Base-by-base conservation (phyloP, 2,797 vertebrate genomes). In the Galagoides demidoff region DNA sequence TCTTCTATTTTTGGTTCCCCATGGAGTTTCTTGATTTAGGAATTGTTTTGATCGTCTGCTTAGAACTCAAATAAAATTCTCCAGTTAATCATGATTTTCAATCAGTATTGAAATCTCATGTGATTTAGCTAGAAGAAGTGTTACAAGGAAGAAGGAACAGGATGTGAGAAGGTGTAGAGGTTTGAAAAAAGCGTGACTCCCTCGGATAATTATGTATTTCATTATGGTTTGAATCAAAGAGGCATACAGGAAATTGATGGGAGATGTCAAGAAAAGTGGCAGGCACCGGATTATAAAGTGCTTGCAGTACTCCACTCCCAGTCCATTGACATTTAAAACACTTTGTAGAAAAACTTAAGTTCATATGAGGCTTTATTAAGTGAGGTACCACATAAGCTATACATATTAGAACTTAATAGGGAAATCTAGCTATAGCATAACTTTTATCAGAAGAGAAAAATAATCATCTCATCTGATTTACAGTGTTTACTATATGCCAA, bases 41-140 rank as follows among this genome's bases (percentile, higher is more conserved):
- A 34, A 55, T 91, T 71, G 7, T 89, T 94, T 73, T 81, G 23
- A 39, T 39, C 76, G 14, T 68, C 37, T 86, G 7, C 27, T 31
- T 31, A 79, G 12, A 71, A 66, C 61, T 81, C 83, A 94, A 91
- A 85, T 97, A 91, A 92, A 71, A 88, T 29, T 61, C 5, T 71
- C 34, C 34, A 31, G 14, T 8, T 86, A 90, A 68, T 84, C 25
- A 79, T 13, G 37, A 77, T 85, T 96, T 63, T 82, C 68, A 79
- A 45, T 92, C 34, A 96, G 2, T 64, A 70, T 39, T 88, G 37
- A 90, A 90, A 84, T 64, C 7, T 63, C 31, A 39, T 52, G 23
- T 74, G 52, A 34, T 43, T 91, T 85, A 92, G 31, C 43, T 82
- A 43, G 31, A 92, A 66, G 39, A 95, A 85, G 45, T 61, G 11